phyloP scores from a whole-genome alignment of 2,113 vertebrate species.

The Centrocercus urophasianus region DNA sequence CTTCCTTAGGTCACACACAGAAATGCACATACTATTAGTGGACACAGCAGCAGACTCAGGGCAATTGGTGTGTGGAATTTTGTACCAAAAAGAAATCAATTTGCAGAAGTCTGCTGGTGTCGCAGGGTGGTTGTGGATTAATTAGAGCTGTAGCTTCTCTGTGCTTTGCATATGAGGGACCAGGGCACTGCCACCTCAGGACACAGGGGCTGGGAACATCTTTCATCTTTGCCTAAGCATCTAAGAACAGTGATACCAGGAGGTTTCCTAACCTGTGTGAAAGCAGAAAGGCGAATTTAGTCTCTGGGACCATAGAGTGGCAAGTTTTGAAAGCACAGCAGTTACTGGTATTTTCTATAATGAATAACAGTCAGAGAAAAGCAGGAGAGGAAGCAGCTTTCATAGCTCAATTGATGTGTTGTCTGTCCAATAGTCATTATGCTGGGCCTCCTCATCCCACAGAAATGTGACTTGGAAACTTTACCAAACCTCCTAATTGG shows the following conservation, averaged over 20 bases:
- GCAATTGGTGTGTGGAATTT: neutral
- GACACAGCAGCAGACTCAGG: neutral
- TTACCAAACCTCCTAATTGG: slow-evolving; percentile 32
- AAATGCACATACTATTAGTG: neutral
- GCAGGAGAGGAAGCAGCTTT: neutral
- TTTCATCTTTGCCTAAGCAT: neutral
- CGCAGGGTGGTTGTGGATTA: neutral
- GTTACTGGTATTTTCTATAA: neutral
- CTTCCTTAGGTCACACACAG: neutral
- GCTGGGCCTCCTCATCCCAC: slow-evolving; percentile 1
- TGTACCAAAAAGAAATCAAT: neutral
- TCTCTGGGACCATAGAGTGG: neutral
- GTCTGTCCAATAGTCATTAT: slow-evolving; percentile 6
- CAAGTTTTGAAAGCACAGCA: neutral
- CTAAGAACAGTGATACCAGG: neutral
- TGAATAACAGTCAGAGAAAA: slow-evolving; percentile 5
- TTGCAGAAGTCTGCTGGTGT: neutral
- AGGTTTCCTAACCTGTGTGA: neutral
- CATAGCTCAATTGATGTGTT: neutral
- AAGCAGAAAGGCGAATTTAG: neutral
- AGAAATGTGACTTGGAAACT: slow-evolving; percentile 46
- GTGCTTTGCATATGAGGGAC: neutral
- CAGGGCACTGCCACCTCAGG: neutral
- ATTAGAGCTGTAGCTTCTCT: neutral
- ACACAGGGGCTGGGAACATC: neutral